phyloP scores from a whole-genome alignment of 2,113 vertebrate genomes.

The Anoplopoma fimbria region DNA sequence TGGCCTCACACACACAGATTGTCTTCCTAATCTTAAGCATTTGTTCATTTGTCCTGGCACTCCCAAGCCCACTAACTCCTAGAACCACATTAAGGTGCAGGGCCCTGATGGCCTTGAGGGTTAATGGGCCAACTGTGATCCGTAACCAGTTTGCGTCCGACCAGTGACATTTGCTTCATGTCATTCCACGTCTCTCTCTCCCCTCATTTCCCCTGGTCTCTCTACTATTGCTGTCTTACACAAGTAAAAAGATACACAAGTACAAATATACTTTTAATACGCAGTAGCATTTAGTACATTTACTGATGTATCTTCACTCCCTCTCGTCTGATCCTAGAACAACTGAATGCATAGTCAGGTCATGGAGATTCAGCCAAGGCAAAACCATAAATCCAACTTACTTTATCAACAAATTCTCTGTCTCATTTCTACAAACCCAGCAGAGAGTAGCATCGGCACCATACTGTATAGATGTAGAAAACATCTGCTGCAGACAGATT shows the following conservation, averaged over 20 bases:
- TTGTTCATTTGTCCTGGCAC: background rate
- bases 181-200: background rate
- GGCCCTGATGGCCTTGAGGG: background rate
- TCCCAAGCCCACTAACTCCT: background rate
- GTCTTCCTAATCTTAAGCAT: slow-evolving; percentile 1
- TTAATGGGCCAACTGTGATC: background rate
- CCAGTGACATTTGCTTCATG: background rate
- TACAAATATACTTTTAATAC: background rate
- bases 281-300: background rate
- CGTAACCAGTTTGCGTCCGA: too few relatives aligned
- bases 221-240: background rate
- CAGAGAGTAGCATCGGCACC: background rate
- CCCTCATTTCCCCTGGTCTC: background rate
- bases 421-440: background rate
- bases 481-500: slow-evolving; percentile 5
- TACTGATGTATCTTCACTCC: slow-evolving; percentile 12
- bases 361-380: slow-evolving; percentile 4
- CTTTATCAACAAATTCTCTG: slow-evolving; percentile 43
- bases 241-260: too few relatives aligned
- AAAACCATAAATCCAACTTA: slow-evolving; percentile 51
- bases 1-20: background rate
- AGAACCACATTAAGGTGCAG: background rate
- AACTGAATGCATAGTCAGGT: background rate
- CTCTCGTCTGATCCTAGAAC: background rate
- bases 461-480: background rate